Evolutionary conservation across 2,888 invertebrate genomes (phyloP).

Genomic region (Chironomus tentans): DNA sequence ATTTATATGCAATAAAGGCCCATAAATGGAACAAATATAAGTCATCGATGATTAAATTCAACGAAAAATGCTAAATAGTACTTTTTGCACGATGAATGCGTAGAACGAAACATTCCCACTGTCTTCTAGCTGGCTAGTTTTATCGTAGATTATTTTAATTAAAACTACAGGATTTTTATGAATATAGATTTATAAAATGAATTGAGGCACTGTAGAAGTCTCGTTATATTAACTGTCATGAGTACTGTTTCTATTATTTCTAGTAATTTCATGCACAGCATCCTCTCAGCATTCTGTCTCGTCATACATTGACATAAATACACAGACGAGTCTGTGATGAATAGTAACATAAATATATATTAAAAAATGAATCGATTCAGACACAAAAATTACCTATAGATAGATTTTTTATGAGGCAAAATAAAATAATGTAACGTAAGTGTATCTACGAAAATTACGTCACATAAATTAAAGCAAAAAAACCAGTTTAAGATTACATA

Average conservation of each 20-base stretch:
- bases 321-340: neutral
- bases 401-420: neutral
- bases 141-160: neutral
- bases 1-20: neutral
- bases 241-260: neutral
- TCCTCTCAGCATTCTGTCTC: neutral
- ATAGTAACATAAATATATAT: neutral
- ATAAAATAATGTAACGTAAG: neutral
- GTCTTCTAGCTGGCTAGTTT: too few relatives aligned
- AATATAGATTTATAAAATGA: neutral
- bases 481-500: conserved; percentile 14
- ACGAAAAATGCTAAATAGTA: too few relatives aligned
- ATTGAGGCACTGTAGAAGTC: neutral
- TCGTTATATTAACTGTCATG: neutral
- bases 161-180: neutral
- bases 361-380: neutral
- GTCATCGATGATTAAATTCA: too few relatives aligned
- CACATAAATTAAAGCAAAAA: conserved; percentile 15
- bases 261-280: conserved; percentile 6
- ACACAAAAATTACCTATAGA: neutral
- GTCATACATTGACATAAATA: neutral
- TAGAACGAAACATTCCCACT: too few relatives aligned
- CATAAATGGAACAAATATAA: conserved; percentile 1
- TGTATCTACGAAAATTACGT: conserved; percentile 12
- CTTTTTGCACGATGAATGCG: too few relatives aligned